phyloP scores from a whole-genome alignment of 2,888 invertebrate species.

The Psylliodes chrysocephalus region DNA sequence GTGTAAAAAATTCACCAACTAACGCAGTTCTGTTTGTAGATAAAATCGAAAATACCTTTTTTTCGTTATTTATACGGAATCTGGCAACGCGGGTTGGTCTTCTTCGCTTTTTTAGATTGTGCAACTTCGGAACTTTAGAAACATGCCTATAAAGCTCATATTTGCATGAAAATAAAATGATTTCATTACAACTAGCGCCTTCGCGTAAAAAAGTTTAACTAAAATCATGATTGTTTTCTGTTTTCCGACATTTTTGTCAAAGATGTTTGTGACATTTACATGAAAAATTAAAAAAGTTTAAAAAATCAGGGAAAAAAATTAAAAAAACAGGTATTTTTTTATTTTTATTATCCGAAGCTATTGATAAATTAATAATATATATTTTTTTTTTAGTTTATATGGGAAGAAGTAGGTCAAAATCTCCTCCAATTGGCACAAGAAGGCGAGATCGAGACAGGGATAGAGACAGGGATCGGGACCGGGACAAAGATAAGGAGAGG shows the following conservation, averaged over 20 bases:
- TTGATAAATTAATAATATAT: background rate
- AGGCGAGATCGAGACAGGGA: constrained; percentile 63
- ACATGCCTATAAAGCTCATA: constrained; percentile 33
- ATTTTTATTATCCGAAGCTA: constrained; percentile 15
- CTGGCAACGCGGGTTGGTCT: background rate
- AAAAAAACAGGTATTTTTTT: constrained; percentile 39
- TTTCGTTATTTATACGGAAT: background rate
- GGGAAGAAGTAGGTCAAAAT: constrained; percentile 67
- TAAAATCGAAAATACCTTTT: background rate
- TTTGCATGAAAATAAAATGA: constrained; percentile 35
- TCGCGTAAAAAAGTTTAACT: constrained; percentile 60
- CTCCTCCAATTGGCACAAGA: constrained; percentile 66
- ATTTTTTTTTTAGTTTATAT: constrained; percentile 57
- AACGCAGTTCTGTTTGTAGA: background rate
- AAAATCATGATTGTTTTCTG: constrained; percentile 61
- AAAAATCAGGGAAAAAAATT: constrained; percentile 49
- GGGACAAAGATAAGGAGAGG: constrained; percentile 64
- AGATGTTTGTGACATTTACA: constrained; percentile 44
- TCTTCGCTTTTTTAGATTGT: constrained; percentile 7
- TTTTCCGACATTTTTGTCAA: constrained; percentile 56
- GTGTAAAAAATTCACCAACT: too few relatives aligned
- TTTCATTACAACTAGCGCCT: constrained; percentile 55
- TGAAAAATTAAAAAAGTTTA: constrained; percentile 51
- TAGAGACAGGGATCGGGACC: constrained; percentile 46
- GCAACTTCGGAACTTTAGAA: constrained; percentile 42